phyloP scores from a whole-genome alignment of 2,888 invertebrate species.

The Arctia plantaginis region DNA sequence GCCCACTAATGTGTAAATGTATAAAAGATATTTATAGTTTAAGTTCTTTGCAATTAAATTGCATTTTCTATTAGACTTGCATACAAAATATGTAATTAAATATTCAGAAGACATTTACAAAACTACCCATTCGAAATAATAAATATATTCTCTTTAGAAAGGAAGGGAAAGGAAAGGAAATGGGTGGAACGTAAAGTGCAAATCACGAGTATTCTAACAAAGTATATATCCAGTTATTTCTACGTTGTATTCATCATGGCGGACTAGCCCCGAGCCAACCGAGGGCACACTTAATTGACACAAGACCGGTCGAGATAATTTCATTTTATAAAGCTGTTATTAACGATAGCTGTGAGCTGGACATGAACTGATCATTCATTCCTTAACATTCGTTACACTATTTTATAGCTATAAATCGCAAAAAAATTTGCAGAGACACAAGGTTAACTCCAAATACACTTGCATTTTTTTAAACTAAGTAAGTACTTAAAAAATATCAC shows the following conservation, averaged over 20 bases:
- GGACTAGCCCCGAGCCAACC: constrained; percentile 36
- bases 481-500: neutral
- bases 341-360: constrained; percentile 44
- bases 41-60: neutral
- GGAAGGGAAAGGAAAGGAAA: constrained; percentile 5
- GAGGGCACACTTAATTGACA: constrained; percentile 60
- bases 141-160: constrained; percentile 20
- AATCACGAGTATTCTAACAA: constrained; percentile 42
- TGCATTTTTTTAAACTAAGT: neutral
- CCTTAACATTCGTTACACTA: neutral
- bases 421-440: neutral
- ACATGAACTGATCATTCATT: constrained; percentile 24
- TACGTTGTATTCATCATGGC: constrained; percentile 37
- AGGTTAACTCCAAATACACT: neutral
- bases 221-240: constrained; percentile 47
- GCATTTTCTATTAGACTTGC: neutral
- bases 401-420: neutral
- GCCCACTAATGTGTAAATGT: no score
- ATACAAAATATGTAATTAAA: neutral
- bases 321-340: constrained; percentile 59
- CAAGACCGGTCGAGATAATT: constrained; percentile 51
- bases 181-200: constrained; percentile 44
- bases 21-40: neutral
- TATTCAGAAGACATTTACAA: neutral
- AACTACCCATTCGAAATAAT: neutral